These are phyloP conservation scores for Loriculus beryllinus DNA, from an alignment of 2,797 vertebrate genomes.

Conservation along the genomic window DNA sequence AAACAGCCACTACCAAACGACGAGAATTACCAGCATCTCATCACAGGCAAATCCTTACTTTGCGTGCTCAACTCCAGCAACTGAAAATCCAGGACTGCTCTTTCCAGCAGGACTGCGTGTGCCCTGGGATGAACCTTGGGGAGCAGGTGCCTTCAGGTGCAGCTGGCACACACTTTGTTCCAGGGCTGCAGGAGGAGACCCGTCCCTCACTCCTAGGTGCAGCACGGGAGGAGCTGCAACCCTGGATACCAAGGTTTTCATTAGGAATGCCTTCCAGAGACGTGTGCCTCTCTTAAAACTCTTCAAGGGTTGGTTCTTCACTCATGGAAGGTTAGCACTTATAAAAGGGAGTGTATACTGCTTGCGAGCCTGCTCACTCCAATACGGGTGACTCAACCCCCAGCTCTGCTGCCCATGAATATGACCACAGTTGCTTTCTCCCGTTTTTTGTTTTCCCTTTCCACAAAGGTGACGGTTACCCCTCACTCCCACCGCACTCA, in stretches of 20 bases:
- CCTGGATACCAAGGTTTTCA: not conserved
- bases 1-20: rapidly evolving
- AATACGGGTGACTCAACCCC: not conserved
- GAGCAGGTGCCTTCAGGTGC: rapidly evolving
- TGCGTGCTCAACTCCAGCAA: not conserved
- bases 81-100: rapidly evolving
- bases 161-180: rapidly evolving
- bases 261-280: not conserved
- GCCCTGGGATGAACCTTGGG: rapidly evolving
- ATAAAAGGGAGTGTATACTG: rapidly evolving
- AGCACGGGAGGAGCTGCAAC: not conserved
- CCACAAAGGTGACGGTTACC: not conserved
- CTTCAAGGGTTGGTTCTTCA: rapidly evolving
- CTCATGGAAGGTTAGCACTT: rapidly evolving
- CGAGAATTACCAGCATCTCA: rapidly evolving
- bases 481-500: no score
- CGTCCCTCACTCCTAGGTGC: rapidly evolving
- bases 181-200: not conserved
- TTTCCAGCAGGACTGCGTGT: rapidly evolving
- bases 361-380: rapidly evolving
- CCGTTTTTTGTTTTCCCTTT: not conserved
- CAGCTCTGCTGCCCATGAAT: not conserved
- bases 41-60: not conserved
- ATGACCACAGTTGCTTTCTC: not conserved
- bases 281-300: rapidly evolving